phyloP scores from a whole-genome alignment of 2,797 vertebrate genomes.

The Arrhamphus sclerolepis region DNA sequence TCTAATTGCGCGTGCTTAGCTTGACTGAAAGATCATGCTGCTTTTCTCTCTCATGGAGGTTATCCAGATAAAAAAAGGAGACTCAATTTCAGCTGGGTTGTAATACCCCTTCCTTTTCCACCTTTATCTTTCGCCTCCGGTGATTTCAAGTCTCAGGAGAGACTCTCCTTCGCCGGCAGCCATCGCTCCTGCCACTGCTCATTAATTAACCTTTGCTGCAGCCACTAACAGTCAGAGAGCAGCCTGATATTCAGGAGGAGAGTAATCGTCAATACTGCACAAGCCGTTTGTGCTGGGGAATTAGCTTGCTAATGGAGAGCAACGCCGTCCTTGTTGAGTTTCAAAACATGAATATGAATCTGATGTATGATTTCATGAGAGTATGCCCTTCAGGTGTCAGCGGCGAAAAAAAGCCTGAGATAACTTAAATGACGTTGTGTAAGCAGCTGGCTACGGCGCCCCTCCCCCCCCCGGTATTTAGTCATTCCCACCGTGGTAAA shows the following conservation, averaged over 20 bases:
- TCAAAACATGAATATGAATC: conserved; percentile 37
- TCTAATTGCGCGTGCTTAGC: conserved; percentile 37
- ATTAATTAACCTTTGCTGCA: conserved; percentile 78
- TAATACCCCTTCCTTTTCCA: conserved; percentile 57
- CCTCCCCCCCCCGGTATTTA: conserved; percentile 27
- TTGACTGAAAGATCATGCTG: conserved; percentile 48
- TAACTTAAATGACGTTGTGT: conserved; percentile 19
- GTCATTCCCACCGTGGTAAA: conserved; percentile 47
- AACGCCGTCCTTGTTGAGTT: conserved; percentile 25
- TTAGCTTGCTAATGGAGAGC: conserved; percentile 53
- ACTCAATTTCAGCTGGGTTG: conserved; percentile 71
- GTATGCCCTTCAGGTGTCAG: conserved; percentile 42
- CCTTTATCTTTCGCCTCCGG: conserved; percentile 64
- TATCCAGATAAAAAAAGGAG: conserved; percentile 55
- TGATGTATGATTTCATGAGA: conserved; percentile 1
- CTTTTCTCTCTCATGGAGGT: conserved; percentile 61
- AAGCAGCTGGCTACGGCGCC: conserved; percentile 27
- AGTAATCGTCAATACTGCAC: conserved; percentile 51
- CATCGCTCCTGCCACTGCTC: conserved; percentile 66
- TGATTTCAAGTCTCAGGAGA: conserved; percentile 60
- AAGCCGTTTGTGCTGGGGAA: conserved; percentile 48
- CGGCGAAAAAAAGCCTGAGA: neutral
- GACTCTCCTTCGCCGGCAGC: conserved; percentile 61
- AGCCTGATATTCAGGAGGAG: conserved; percentile 44
- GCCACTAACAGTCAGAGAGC: conserved; percentile 60